phyloP scores from a whole-genome alignment of 2,797 vertebrate genomes.

The Champsocephalus esox region DNA sequence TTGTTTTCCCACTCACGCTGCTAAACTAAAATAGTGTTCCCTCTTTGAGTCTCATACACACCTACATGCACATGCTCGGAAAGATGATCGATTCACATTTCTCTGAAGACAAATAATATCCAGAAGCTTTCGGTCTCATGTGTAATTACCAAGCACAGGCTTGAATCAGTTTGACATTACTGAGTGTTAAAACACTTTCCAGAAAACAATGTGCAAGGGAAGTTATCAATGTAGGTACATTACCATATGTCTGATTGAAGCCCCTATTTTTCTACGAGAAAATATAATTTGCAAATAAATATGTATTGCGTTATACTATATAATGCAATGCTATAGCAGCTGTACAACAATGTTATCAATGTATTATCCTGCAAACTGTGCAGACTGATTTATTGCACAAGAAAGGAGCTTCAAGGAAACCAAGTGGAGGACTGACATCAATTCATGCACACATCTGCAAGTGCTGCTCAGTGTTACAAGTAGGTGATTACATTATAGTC shows the following conservation, averaged over 20 bases:
- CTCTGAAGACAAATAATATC: slow-evolving; percentile 19
- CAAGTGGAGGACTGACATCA: background rate
- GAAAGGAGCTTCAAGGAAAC: too few species aligned
- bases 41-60: slow-evolving; percentile 47
- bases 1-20: slow-evolving; percentile 87
- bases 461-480: slow-evolving; percentile 6
- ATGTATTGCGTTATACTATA: slow-evolving; percentile 6
- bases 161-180: slow-evolving; percentile 26
- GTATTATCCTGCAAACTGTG: slow-evolving; percentile 35
- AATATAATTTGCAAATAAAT: slow-evolving; percentile 16
- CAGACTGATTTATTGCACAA: slow-evolving; percentile 28
- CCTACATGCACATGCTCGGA: slow-evolving; percentile 16
- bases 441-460: slow-evolving; percentile 29
- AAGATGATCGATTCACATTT: slow-evolving; percentile 58
- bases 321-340: slow-evolving; percentile 3
- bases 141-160: slow-evolving; percentile 23
- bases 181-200: slow-evolving; percentile 28
- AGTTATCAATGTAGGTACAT: background rate
- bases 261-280: slow-evolving; percentile 2
- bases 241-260: slow-evolving; percentile 12
- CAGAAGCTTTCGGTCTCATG: slow-evolving; percentile 20
- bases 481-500: background rate
- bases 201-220: slow-evolving; percentile 12
- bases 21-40: slow-evolving; percentile 78
- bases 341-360: slow-evolving; percentile 13